A percentile compares a stretch with the other conserved stretches of the same genome.
Evolutionary conservation across 1,140 invertebrate species (phyloP).

Genomic region (Pseudomyrmex pallidus): DNA sequence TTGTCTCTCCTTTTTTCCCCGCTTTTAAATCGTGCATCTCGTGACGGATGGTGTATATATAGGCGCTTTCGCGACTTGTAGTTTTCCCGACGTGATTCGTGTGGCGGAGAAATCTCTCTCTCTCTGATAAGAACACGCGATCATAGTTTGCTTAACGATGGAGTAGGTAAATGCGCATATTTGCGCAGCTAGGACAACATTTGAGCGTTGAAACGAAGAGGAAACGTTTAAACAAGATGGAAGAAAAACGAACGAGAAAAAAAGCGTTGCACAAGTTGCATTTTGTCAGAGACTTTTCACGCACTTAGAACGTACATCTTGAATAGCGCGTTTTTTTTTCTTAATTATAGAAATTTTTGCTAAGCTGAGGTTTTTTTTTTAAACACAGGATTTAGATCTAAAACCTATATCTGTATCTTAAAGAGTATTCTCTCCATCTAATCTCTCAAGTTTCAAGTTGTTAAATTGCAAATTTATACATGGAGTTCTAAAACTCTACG

Average conservation of each 20-base stretch:
- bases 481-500: too few species aligned
- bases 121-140: constrained; percentile 6
- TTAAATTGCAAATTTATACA: too few species aligned
- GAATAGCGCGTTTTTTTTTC: constrained; percentile 1
- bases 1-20: constrained; percentile 6
- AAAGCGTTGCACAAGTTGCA: constrained; percentile 24
- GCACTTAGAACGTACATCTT: neutral
- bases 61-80: constrained; percentile 44
- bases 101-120: constrained; percentile 12
- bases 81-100: constrained; percentile 35
- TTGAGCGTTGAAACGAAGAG: constrained; percentile 43
- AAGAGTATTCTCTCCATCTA: too few species aligned
- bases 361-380: too few species aligned
- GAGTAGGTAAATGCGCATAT: constrained; percentile 59
- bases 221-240: neutral
- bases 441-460: too few species aligned
- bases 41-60: neutral
- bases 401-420: too few species aligned
- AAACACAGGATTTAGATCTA: too few species aligned
- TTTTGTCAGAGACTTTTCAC: neutral
- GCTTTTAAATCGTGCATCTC: constrained; percentile 5
- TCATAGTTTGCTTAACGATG: constrained; percentile 42
- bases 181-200: constrained; percentile 77
- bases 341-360: too few species aligned
- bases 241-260: neutral